Conservation (phyloP, 2,797 vertebrate genomes). For the Acrocephalus scirpaceus region DNA sequence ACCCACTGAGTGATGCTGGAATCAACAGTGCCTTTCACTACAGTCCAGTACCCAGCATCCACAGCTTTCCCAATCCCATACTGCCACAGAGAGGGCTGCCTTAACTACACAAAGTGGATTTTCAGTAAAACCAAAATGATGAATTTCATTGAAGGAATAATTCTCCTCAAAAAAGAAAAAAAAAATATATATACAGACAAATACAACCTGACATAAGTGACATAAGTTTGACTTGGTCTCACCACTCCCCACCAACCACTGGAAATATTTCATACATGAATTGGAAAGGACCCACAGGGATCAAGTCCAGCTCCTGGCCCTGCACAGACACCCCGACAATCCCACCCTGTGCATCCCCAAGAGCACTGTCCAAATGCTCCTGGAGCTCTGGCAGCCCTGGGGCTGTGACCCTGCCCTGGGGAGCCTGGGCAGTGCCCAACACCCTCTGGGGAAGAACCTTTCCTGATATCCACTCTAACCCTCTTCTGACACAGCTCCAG, state of each 20-base stretch:
- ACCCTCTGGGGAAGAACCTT: not conserved
- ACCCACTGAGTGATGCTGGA: not conserved
- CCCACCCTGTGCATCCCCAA: not conserved
- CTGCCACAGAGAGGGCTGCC: not conserved
- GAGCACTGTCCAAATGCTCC: accelerated
- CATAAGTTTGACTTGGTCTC: not conserved
- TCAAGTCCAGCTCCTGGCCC: too few relatives aligned
- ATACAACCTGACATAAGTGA: not conserved
- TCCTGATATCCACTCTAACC: accelerated
- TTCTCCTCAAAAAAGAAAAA: not conserved
- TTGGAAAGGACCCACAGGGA: not conserved
- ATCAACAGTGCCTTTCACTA: not conserved
- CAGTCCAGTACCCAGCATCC: not conserved
- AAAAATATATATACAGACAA: not conserved
- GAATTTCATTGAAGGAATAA: not conserved
- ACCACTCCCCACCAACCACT: not conserved
- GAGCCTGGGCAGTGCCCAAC: not conserved
- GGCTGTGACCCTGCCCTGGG: not conserved
- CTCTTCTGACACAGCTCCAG: not conserved
- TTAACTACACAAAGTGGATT: not conserved
- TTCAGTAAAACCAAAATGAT: not conserved
- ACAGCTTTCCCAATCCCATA: not conserved
- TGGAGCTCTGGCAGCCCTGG: not conserved
- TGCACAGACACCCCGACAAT: not conserved
- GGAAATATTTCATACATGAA: not conserved